Conservation (phyloP, 2,888 invertebrate genomes). For the Empis stercorea region DNA sequence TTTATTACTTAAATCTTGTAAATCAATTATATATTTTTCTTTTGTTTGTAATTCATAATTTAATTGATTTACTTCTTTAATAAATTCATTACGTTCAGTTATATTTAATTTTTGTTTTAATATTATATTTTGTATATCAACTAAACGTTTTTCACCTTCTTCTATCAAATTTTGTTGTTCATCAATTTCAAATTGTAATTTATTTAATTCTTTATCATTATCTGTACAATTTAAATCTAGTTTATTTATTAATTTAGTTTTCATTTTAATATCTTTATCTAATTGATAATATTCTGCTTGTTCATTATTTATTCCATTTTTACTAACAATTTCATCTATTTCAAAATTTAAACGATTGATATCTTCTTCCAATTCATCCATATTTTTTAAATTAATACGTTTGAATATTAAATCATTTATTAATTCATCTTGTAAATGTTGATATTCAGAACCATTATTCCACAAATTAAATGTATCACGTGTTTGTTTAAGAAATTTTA, state of each 20-base stretch:
- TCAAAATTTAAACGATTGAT: slow-evolving; percentile 12
- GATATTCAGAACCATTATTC: slow-evolving; percentile 17
- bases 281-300: slow-evolving; percentile 18
- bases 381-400: slow-evolving; percentile 16
- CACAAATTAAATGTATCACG: slow-evolving; percentile 9
- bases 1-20: slow-evolving; percentile 8
- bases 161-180: slow-evolving; percentile 3
- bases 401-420: slow-evolving; percentile 20
- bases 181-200: slow-evolving; percentile 2
- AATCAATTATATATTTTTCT: slow-evolving; percentile 3
- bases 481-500: slow-evolving; percentile 25
- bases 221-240: slow-evolving; percentile 6
- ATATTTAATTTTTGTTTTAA: slow-evolving; percentile 14
- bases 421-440: slow-evolving; percentile 17
- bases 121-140: slow-evolving; percentile 13
- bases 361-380: slow-evolving; percentile 17
- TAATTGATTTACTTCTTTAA: slow-evolving; percentile 17
- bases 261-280: slow-evolving; percentile 16
- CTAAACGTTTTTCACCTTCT: slow-evolving; percentile 2
- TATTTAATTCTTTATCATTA: slow-evolving; percentile 8
- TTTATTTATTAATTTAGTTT: slow-evolving; percentile 9
- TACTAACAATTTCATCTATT: slow-evolving; percentile 13
- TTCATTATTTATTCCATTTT: slow-evolving; percentile 12
- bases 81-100: slow-evolving; percentile 18
- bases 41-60: slow-evolving; percentile 7